A percentile compares a stretch with the other conserved stretches of the same genome.
These are phyloP conservation scores for Malurus splendens DNA, from an alignment of 2,797 vertebrate genomes.

Conservation along the genomic window DNA sequence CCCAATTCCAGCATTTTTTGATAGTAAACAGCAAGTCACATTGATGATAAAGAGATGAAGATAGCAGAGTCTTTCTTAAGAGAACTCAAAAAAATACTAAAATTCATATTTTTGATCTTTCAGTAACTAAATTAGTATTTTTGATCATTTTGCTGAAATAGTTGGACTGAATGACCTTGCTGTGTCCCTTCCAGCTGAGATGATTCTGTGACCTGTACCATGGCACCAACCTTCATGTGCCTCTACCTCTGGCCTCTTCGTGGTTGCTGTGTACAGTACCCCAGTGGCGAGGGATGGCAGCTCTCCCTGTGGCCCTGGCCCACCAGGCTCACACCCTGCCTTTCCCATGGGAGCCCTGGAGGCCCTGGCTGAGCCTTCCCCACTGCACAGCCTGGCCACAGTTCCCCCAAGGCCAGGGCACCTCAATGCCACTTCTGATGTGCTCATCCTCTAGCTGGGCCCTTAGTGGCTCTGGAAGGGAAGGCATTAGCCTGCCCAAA, in stretches of 20 bases:
- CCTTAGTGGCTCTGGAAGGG: accelerated
- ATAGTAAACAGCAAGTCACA: neutral
- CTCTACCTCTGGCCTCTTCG: accelerated
- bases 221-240: neutral
- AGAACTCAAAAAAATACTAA: neutral
- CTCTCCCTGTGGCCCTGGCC: neutral
- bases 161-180: accelerated
- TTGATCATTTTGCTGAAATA: neutral
- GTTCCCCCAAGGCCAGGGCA: neutral
- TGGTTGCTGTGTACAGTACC: accelerated
- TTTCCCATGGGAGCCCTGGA: neutral
- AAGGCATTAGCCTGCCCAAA: accelerated
- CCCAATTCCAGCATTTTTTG: neutral
- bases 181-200: neutral
- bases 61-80: neutral
- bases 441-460: neutral
- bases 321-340: accelerated
- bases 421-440: accelerated
- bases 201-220: neutral
- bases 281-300: accelerated
- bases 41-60: neutral
- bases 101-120: neutral
- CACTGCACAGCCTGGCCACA: neutral
- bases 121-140: neutral
- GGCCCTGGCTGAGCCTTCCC: accelerated